Evolutionary conservation across 2,888 invertebrate genomes (phyloP).

Genomic region (Brenthis daphne): DNA sequence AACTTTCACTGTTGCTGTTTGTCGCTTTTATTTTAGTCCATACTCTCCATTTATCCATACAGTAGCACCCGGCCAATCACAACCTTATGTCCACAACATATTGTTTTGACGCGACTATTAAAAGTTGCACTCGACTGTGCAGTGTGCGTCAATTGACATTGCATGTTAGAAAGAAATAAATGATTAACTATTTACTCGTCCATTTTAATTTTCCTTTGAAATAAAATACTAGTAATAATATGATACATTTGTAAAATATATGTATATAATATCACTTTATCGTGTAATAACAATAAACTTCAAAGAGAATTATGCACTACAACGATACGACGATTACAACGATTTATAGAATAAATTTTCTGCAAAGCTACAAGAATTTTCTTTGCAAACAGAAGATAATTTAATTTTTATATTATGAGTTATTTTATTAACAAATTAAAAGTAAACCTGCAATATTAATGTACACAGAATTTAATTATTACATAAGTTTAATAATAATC

Average conservation of each 20-base stretch:
- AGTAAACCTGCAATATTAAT: too few species aligned
- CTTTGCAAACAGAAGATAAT: too few species aligned
- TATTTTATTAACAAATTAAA: too few species aligned
- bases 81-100: constrained; percentile 19
- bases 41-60: constrained; percentile 16
- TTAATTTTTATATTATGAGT: too few species aligned
- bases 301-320: too few species aligned
- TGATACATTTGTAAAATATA: neutral
- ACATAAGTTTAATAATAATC: too few species aligned
- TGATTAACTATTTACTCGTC: neutral
- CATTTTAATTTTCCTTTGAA: neutral
- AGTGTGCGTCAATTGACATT: constrained; percentile 9
- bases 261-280: too few species aligned
- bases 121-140: constrained; percentile 6
- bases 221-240: neutral
- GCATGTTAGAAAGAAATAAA: constrained; percentile 1
- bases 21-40: constrained; percentile 7
- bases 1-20: neutral
- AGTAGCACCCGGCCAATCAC: constrained; percentile 20
- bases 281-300: too few species aligned
- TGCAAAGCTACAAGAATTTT: too few species aligned
- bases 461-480: too few species aligned
- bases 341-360: too few species aligned
- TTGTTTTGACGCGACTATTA: constrained; percentile 26
- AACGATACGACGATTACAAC: too few species aligned